Percentiles rank a stretch among this genome's conserved stretches.
Evolutionary conservation across 2,113 vertebrate species (phyloP).

Genomic region (Lathamus discolor): DNA sequence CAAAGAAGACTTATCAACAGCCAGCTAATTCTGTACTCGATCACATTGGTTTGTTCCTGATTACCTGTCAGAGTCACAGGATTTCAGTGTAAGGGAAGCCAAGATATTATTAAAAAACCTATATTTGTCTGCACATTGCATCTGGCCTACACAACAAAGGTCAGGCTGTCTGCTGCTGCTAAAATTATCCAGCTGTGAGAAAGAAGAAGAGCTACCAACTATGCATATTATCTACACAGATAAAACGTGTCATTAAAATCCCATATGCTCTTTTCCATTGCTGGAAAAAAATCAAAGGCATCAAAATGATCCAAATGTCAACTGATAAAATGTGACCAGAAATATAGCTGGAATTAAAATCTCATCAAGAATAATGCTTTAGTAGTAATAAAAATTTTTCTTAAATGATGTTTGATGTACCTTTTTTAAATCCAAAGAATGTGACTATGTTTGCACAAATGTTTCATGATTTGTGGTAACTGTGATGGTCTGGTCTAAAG

Average conservation of each 20-base stretch:
- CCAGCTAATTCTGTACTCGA: neutral
- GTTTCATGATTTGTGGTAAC: neutral
- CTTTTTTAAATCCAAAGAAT: neutral
- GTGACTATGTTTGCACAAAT: neutral
- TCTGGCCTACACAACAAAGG: slow-evolving; percentile 16
- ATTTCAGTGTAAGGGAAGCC: slow-evolving; percentile 15
- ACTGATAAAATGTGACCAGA: neutral
- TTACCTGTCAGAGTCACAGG: slow-evolving; percentile 28
- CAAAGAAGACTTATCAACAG: neutral
- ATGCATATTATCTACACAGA: slow-evolving; percentile 35
- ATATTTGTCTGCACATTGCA: neutral
- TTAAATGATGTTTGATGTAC: neutral
- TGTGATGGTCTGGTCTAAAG: neutral
- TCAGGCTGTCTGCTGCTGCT: slow-evolving; percentile 20
- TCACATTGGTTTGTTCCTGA: slow-evolving; percentile 9
- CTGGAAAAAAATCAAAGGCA: neutral
- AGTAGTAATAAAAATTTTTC: neutral
- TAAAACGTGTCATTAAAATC: slow-evolving; percentile 28
- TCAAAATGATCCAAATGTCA: slow-evolving; percentile 8
- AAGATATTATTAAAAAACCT: slow-evolving; percentile 33
- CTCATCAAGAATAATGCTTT: neutral
- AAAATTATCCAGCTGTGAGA: slow-evolving; percentile 37
- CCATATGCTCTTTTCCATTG: neutral
- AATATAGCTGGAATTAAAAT: neutral
- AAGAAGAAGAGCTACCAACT: neutral